phyloP scores from a whole-genome alignment of 1,140 invertebrate species.

The Cotesia typhae region DNA sequence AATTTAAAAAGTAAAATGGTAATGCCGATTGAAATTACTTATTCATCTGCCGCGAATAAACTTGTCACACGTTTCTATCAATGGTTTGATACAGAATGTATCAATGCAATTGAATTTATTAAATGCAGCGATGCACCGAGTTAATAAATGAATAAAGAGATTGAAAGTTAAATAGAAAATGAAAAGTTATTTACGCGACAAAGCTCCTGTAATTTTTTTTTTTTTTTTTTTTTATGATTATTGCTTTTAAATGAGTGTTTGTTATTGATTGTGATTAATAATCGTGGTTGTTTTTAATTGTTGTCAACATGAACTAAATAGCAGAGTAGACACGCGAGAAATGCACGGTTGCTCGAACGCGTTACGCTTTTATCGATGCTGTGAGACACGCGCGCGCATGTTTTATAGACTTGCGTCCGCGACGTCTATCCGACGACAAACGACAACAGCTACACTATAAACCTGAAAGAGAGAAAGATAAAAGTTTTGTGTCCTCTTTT shows the following conservation, averaged over 20 bases:
- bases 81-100: neutral
- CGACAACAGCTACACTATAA: too few species aligned
- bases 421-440: slow-evolving; percentile 1
- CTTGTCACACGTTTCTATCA: neutral
- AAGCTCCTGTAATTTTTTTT: too few species aligned
- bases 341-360: slow-evolving; percentile 50
- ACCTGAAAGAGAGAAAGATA: neutral
- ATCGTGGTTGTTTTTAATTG: too few species aligned
- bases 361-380: slow-evolving; percentile 58
- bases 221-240: too few species aligned
- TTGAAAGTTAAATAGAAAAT: too few species aligned
- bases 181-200: too few species aligned
- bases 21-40: neutral
- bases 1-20: neutral
- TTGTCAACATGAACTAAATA: slow-evolving; percentile 42
- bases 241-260: too few species aligned
- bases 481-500: neutral
- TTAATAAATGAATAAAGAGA: too few species aligned
- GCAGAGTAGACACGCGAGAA: slow-evolving; percentile 56
- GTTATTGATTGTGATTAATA: too few species aligned
- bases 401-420: slow-evolving; percentile 28
- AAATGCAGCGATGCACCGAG: too few species aligned
- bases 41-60: too few species aligned
- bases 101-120: too few species aligned
- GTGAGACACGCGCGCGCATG: slow-evolving; percentile 45